These are phyloP conservation scores for Cheilosia urbana DNA, from an alignment of 2,888 invertebrate genomes.

Conservation along the genomic window DNA sequence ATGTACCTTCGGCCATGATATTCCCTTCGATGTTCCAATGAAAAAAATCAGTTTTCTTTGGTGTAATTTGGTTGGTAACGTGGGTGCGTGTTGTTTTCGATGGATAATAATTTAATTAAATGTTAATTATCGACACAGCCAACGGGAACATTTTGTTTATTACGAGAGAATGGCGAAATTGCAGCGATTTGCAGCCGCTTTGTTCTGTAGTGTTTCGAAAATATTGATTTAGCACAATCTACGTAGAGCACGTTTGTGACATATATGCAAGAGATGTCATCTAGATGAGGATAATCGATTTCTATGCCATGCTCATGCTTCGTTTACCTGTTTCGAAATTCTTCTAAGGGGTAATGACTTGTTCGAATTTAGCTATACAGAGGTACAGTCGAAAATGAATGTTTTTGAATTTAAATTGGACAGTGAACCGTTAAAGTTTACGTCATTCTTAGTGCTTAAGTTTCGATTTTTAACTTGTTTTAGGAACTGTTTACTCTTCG, in stretches of 20 bases:
- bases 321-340: slow-evolving; percentile 44
- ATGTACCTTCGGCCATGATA: slow-evolving; percentile 86
- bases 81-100: not conserved
- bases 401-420: slow-evolving; percentile 7
- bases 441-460: no score
- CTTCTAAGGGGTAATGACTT: not conserved
- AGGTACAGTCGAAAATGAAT: not conserved
- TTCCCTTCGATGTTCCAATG: not conserved
- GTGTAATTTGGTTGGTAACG: not conserved
- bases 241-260: slow-evolving; percentile 1
- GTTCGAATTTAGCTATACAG: slow-evolving; percentile 21
- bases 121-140: slow-evolving; percentile 32
- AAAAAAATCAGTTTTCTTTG: not conserved
- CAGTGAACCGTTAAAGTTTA: not conserved
- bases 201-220: slow-evolving; percentile 59
- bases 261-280: slow-evolving; percentile 36
- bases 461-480: no score
- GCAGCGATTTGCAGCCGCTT: slow-evolving; percentile 33
- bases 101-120: slow-evolving; percentile 32
- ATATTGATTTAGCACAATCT: slow-evolving; percentile 66
- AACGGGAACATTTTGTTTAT: slow-evolving; percentile 51
- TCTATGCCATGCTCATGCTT: slow-evolving; percentile 22
- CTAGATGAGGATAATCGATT: slow-evolving; percentile 55
- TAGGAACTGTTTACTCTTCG: no score
- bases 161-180: slow-evolving; percentile 41